Conservation (phyloP, 1,140 invertebrate species). For the Drepana arcuata region DNA sequence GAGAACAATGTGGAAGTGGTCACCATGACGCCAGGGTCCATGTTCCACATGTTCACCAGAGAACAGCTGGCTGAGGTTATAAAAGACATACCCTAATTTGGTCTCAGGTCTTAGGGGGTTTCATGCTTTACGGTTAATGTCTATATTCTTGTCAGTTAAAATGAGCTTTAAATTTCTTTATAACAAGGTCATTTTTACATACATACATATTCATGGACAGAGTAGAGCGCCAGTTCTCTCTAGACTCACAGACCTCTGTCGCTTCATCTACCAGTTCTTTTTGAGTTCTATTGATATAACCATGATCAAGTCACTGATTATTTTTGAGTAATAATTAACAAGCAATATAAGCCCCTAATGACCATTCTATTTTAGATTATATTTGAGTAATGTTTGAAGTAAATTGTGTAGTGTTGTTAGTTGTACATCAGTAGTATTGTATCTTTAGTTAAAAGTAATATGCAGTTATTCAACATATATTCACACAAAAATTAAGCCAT, state of each 20-base stretch:
- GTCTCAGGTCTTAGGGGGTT: constrained; percentile 1
- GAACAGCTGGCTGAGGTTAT: constrained; percentile 94
- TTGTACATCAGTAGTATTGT: too few species aligned
- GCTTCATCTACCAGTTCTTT: too few species aligned
- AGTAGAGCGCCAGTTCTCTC: too few species aligned
- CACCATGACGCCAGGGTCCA: constrained; percentile 85
- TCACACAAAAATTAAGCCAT: too few species aligned
- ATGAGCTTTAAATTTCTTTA: background rate
- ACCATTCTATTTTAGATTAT: constrained; percentile 9
- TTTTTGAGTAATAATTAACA: constrained; percentile 1
- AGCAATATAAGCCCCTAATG: background rate
- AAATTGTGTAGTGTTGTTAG: constrained; percentile 29
- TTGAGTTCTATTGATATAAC: too few species aligned
- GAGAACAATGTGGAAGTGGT: constrained; percentile 98
- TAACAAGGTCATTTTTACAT: background rate
- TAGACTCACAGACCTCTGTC: too few species aligned
- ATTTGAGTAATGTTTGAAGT: constrained; percentile 47
- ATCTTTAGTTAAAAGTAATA: too few species aligned
- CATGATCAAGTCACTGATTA: too few species aligned
- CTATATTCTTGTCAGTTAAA: constrained; percentile 1
- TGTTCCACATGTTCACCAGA: constrained; percentile 93
- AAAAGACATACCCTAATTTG: constrained; percentile 78
- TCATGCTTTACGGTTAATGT: constrained; percentile 10
- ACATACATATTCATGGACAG: too few species aligned
- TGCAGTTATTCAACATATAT: too few species aligned